Conservation (phyloP, 2,888 invertebrate genomes). For the Drosophila paranaensis region DNA sequence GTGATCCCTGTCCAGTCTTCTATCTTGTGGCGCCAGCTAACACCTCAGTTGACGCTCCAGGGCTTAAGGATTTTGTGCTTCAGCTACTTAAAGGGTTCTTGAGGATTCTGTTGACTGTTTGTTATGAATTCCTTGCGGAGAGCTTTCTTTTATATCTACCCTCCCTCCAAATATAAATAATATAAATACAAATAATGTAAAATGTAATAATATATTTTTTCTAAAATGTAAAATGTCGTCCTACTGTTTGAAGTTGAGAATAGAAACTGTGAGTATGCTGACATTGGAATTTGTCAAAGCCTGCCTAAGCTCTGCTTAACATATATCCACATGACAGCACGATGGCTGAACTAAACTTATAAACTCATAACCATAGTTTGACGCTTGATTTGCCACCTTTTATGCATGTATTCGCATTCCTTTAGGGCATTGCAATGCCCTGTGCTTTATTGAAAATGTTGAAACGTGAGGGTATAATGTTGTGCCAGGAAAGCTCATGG, state of each 20-base stretch:
- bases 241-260: conserved; percentile 23
- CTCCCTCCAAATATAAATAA: conserved; percentile 5
- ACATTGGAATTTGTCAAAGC: conserved; percentile 50
- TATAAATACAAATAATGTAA: conserved; percentile 8
- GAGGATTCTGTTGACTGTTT: conserved; percentile 2
- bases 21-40: neutral
- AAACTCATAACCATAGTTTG: conserved; percentile 70
- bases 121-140: conserved; percentile 16
- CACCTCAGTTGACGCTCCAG: neutral
- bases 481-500: too few relatives aligned
- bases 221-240: conserved; percentile 12
- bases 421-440: conserved; percentile 15
- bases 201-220: conserved; percentile 16
- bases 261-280: conserved; percentile 11
- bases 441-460: neutral
- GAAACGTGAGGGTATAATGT: neutral
- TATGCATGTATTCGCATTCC: conserved; percentile 37
- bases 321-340: conserved; percentile 39
- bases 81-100: conserved; percentile 17
- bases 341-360: conserved; percentile 43
- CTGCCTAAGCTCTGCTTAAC: conserved; percentile 64
- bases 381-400: conserved; percentile 59
- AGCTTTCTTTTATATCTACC: neutral
- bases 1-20: conserved; percentile 1
- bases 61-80: neutral